A percentile compares a stretch with the other conserved stretches of the same genome.
phyloP scores from a whole-genome alignment of 2,113 vertebrate species.

The Tursiops truncatus region DNA sequence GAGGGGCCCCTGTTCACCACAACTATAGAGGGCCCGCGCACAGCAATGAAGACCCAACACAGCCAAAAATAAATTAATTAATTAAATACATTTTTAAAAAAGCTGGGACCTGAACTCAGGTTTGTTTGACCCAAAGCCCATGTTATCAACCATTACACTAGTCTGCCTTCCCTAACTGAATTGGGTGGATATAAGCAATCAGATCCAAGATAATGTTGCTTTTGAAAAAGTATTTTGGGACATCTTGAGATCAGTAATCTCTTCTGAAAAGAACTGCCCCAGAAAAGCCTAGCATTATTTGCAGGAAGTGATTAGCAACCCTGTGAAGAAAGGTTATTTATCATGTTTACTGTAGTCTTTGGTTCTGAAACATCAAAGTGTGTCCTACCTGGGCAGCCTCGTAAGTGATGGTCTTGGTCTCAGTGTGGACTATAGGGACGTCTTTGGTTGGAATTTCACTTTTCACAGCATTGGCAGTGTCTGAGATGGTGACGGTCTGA shows the following conservation, averaged over 20 bases:
- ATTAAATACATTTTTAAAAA: background rate
- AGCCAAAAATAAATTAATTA: too few relatives aligned
- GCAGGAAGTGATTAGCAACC: background rate
- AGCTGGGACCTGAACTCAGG: background rate
- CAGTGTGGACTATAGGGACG: constrained; percentile 94
- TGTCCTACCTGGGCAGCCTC: constrained; percentile 94
- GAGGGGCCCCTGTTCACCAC: too few relatives aligned
- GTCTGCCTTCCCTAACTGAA: background rate
- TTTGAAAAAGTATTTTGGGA: background rate
- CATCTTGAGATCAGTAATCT: background rate
- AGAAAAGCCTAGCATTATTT: background rate
- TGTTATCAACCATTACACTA: background rate
- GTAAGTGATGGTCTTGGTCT: constrained; percentile 98
- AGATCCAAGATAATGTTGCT: background rate
- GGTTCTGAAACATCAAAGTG: background rate
- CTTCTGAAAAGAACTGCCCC: background rate
- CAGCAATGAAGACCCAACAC: too few relatives aligned
- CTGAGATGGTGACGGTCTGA: constrained; percentile 96
- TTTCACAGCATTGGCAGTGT: constrained; percentile 89
- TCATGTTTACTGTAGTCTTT: background rate
- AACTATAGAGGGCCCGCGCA: too few relatives aligned
- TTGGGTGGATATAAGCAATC: background rate
- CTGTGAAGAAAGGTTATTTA: background rate
- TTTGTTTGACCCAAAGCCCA: background rate
- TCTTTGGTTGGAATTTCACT: constrained; percentile 93